Evolutionary conservation across 2,113 vertebrate genomes (phyloP).

Genomic region (Motacilla alba): DNA sequence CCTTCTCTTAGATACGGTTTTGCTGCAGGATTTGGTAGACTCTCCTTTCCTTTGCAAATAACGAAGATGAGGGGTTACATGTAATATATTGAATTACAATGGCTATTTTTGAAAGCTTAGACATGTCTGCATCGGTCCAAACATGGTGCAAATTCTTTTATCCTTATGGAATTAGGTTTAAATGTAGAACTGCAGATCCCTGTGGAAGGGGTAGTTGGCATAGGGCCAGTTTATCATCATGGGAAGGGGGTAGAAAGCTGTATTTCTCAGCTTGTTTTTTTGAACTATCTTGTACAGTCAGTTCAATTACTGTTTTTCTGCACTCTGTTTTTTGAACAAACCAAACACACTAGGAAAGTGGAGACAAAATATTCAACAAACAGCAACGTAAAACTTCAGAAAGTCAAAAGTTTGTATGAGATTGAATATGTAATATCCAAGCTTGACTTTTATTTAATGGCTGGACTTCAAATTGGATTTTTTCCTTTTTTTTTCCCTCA

Average conservation of each 20-base stretch:
- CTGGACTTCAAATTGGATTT: neutral
- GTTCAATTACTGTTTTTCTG: neutral
- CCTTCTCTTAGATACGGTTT: neutral
- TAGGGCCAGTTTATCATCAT: neutral
- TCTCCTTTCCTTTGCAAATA: neutral
- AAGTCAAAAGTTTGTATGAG: neutral
- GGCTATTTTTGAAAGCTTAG: neutral
- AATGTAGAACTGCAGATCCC: neutral
- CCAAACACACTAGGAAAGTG: neutral
- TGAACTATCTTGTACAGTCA: neutral
- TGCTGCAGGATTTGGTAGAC: neutral
- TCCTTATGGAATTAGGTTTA: neutral
- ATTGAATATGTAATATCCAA: neutral
- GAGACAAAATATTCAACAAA: neutral
- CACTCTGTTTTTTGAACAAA: neutral
- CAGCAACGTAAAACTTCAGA: neutral
- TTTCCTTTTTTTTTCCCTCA: fast-evolving
- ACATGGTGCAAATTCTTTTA: neutral
- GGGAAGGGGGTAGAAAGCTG: neutral
- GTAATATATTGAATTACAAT: fast-evolving
- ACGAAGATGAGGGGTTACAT: neutral
- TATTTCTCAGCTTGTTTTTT: neutral
- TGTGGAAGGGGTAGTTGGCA: neutral
- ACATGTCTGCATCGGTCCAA: neutral
- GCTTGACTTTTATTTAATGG: neutral